Conservation (phyloP, 1,140 invertebrate species). For the Ctenoplectra terminalis region DNA sequence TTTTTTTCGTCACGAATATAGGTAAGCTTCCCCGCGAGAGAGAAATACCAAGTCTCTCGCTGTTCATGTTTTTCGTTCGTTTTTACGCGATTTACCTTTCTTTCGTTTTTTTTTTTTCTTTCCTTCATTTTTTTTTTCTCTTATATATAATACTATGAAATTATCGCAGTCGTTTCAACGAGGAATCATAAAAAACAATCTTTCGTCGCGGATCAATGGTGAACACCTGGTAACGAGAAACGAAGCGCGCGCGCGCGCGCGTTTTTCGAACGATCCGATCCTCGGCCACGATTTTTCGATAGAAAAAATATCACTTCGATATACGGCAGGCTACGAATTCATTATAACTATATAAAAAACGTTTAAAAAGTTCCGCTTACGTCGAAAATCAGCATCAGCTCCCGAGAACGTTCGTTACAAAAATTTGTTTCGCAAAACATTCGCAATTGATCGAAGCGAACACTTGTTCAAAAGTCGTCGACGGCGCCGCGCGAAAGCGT, state of each 20-base stretch:
- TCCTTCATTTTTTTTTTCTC: slow-evolving; percentile 39
- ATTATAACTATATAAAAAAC: slow-evolving; percentile 28
- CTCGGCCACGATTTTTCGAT: not conserved
- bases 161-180: slow-evolving; percentile 63
- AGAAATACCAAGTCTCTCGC: slow-evolving; percentile 43
- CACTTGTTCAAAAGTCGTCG: not conserved
- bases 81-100: slow-evolving; percentile 17
- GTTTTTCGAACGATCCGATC: slow-evolving; percentile 48
- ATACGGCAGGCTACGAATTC: not conserved
- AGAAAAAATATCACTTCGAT: slow-evolving; percentile 9
- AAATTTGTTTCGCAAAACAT: slow-evolving; percentile 32
- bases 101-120: slow-evolving; percentile 31
- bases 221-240: slow-evolving; percentile 56
- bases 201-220: slow-evolving; percentile 43
- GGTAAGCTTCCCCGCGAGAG: slow-evolving; percentile 19
- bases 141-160: slow-evolving; percentile 61
- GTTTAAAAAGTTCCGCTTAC: slow-evolving; percentile 3
- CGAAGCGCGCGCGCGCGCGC: slow-evolving; percentile 33
- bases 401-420: not conserved
- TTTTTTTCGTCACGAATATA: not conserved
- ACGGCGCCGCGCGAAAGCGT: not conserved
- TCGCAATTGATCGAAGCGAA: slow-evolving; percentile 17
- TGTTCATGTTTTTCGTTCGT: slow-evolving; percentile 32
- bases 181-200: slow-evolving; percentile 62
- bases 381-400: slow-evolving; percentile 15